These are phyloP conservation scores for Gymnoscopelus microlampas DNA, from an alignment of 2,797 vertebrate genomes.

Conservation along the genomic window DNA sequence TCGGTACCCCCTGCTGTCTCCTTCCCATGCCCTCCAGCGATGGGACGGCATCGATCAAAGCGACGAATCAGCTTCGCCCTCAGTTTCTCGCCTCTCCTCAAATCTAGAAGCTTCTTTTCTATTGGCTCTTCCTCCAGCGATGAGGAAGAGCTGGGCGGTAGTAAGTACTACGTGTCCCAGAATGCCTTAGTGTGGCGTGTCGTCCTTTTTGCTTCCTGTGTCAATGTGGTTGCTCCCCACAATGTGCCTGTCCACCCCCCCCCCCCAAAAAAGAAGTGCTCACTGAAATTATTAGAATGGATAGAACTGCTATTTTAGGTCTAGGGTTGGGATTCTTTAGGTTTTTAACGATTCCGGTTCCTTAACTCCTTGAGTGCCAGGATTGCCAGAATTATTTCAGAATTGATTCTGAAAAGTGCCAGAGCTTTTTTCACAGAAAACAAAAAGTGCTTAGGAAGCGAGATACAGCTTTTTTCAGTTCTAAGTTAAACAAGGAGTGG, in stretches of 20 bases:
- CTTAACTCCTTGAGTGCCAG: too few relatives aligned
- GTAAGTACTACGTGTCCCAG: slow-evolving; percentile 82
- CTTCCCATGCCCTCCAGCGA: slow-evolving; percentile 68
- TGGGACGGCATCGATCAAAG: slow-evolving; percentile 77
- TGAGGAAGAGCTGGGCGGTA: slow-evolving; percentile 84
- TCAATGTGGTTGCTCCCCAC: slow-evolving; percentile 28
- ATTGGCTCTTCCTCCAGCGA: slow-evolving; percentile 91
- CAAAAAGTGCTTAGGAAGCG: too few relatives aligned
- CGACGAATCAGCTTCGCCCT: slow-evolving; percentile 89
- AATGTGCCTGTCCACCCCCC: slow-evolving; percentile 12
- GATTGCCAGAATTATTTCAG: too few relatives aligned
- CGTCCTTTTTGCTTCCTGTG: slow-evolving; percentile 27
- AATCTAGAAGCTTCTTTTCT: slow-evolving; percentile 91
- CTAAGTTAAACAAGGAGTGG: too few relatives aligned
- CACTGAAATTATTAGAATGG: slow-evolving; percentile 31
- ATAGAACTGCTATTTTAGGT: neutral
- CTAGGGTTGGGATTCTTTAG: too few relatives aligned
- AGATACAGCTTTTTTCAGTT: too few relatives aligned
- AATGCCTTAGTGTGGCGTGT: slow-evolving; percentile 1
- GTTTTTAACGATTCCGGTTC: too few relatives aligned
- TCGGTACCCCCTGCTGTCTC: slow-evolving; percentile 41
- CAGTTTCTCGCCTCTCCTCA: slow-evolving; percentile 89
- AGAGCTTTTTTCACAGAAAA: too few relatives aligned
- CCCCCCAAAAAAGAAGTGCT: neutral
- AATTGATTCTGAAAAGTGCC: too few relatives aligned